Base-by-base conservation (phyloP, 2,113 vertebrate species). In the Syngnathus typhle region DNA sequence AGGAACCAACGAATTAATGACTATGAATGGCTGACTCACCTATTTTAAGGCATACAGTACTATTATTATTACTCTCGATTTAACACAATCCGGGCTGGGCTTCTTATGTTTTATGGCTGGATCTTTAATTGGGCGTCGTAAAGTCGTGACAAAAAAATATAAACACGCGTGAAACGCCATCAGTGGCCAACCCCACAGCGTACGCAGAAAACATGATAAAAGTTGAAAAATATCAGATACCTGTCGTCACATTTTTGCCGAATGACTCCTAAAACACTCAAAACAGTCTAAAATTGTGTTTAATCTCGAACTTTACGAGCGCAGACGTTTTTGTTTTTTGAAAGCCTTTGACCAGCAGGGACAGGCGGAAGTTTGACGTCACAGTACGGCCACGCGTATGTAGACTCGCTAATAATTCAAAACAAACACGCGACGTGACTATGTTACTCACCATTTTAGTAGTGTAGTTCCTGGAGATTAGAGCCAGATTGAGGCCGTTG, bases 371-470 rank as follows among this genome's bases (percentile, higher is more conserved):
- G 39, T 62, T 7, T 11, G 15, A 43, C 21, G 41, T 41, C 60
- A 62, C 13, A 11, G 9, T 6, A 23, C n/a, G 6, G 6, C 6
- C 12, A 23, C 38, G n/a, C 41, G 12, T 16, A 9, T 8, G 15
- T 3, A 51, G 0, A 51, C 8, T 36, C 5, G 4, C 8, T 58
- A 55, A 23, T 55, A 27, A 55, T 55, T 27, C 3, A 7, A 15
- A 39, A n/a, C 8, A 19, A n/a, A 41, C 55, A 15, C 11, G 23
- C 23, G 5, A 36, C 55, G 13, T 0, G 6, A 6, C 23, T 16
- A 16, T 58, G 52, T 23, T 18, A 66, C 91, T 90, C 85, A 92
- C 91, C 91, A 91, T 91, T 36, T 85, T 87, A 2, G 84, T 76
- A 1, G 82, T 59, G 36, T 3, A 13, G 64, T 59, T 66, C 62